Base-by-base conservation (phyloP, 2,888 invertebrate species). In the Sphinx pinastri region DNA sequence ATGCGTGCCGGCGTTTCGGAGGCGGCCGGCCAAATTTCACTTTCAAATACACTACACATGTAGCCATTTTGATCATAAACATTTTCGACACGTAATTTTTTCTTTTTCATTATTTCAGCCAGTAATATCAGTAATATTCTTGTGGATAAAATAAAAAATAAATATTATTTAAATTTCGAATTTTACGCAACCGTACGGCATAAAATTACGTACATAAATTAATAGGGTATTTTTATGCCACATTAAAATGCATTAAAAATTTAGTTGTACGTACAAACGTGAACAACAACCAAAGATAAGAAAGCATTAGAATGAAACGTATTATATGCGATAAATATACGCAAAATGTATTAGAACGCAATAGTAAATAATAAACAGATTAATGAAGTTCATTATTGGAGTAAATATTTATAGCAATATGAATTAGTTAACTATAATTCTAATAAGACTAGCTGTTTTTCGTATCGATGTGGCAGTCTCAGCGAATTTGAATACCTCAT, bases 1-100 rank as follows among this genome's bases (percentile, higher is more conserved):
- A 75, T 76, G 74, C 76, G 76, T 71, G 70, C 71, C 74, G 72
- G 38, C 69, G 68, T 72, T 67, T 67, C 72, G 73, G 73, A 76
- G 75, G 76, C 73, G 73, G 70, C 72, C 73, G 73, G 74, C 72
- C 71, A 73, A 70, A 73, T 71, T 76, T 63, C 19, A 63, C 47
- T 63, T 49, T 63, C 63, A 49, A 63, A 63, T 49, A 63, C 19
- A 6, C 47, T 63, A 47, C 16, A 19, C 16, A 55, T 55, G 55
- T 55, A 55, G 55, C 16, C 55, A 55, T 55, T 55, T 55, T 55
- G 55, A 55, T 55, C 55, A 19, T 55, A 55, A 55, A 55, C 55
- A 55, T 11, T 19, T 55, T 12, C 19, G 7, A 19, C 19, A 12
- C 19, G 19, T 55, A 16, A 54, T 14, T n/a, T n/a, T 60, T n/a